Percentiles rank a stretch among this genome's conserved stretches.
phyloP scores from a whole-genome alignment of 2,113 vertebrate genomes.

The Addax nasomaculatus region DNA sequence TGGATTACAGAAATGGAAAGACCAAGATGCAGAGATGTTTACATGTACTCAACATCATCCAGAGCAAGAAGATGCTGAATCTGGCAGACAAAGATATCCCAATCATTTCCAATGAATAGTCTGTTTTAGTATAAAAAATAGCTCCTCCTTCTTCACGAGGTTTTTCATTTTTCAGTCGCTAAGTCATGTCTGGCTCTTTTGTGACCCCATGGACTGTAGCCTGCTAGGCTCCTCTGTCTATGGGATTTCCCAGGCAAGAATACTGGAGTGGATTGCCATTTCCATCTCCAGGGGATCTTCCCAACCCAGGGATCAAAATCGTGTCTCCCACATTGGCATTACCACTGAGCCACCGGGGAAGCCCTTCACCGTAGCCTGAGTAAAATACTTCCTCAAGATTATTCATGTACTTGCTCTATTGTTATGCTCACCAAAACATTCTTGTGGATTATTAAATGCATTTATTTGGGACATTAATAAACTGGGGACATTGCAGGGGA shows the following conservation, averaged over 20 bases:
- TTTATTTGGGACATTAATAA: not conserved
- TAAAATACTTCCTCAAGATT: not conserved
- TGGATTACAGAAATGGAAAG: not conserved
- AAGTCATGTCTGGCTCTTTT: not conserved
- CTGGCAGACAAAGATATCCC: not conserved
- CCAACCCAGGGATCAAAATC: rapidly evolving
- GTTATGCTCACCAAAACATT: not conserved
- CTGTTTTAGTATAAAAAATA: not conserved
- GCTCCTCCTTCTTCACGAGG: not conserved
- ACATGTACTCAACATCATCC: not conserved
- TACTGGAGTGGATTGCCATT: not conserved
- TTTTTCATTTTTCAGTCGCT: not conserved
- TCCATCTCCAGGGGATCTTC: not conserved
- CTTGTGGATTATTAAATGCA: not conserved
- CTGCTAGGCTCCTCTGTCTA: not conserved
- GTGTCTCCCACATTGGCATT: not conserved
- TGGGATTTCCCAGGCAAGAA: not conserved
- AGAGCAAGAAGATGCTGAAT: not conserved
- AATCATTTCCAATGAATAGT: not conserved
- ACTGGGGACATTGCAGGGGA: not conserved
- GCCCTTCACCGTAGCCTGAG: not conserved
- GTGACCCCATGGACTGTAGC: not conserved
- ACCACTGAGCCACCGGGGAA: not conserved
- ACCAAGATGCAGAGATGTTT: not conserved
- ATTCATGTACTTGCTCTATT: not conserved